phyloP scores from a whole-genome alignment of 92 coral and sea anemone species.

The Bergia sp. region DNA sequence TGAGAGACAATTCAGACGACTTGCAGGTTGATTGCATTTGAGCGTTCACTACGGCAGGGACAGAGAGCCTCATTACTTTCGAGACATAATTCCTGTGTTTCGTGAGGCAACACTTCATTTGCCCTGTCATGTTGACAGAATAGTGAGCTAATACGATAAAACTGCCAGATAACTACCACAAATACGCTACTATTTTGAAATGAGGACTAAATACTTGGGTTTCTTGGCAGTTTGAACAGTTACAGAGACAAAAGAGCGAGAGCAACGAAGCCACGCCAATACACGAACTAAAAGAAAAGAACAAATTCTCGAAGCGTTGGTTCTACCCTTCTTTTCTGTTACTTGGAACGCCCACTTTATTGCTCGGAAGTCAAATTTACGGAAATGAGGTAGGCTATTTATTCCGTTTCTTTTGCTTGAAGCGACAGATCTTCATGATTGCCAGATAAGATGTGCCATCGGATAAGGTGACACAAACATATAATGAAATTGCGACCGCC shows the following conservation, averaged over 20 bases:
- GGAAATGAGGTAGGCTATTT: background rate
- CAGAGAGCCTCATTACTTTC: background rate
- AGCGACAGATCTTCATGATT: conserved; percentile 8
- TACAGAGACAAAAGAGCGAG: background rate
- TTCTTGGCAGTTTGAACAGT: background rate
- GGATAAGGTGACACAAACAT: background rate
- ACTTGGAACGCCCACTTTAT: background rate
- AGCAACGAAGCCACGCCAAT: background rate
- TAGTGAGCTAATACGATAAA: conserved; percentile 4
- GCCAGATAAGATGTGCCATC: background rate
- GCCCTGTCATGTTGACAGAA: conserved; percentile 3
- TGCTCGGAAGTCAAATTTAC: background rate
- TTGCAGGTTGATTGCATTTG: conserved; percentile 11
- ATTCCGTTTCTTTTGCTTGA: background rate
- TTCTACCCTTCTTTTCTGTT: background rate
- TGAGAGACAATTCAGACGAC: background rate
- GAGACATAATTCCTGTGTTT: background rate
- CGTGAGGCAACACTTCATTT: background rate
- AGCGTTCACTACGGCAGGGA: conserved; percentile 2
- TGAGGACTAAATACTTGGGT: conserved; percentile 5
- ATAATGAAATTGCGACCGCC: background rate
- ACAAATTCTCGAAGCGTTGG: background rate
- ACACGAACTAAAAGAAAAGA: background rate
- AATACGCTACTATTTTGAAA: conserved; percentile 15
- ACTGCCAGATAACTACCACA: background rate